A percentile compares a stretch with the other conserved stretches of the same genome.
These are phyloP conservation scores for Flexamia atlantica DNA, from an alignment of 2,888 invertebrate genomes.

Conservation along the genomic window DNA sequence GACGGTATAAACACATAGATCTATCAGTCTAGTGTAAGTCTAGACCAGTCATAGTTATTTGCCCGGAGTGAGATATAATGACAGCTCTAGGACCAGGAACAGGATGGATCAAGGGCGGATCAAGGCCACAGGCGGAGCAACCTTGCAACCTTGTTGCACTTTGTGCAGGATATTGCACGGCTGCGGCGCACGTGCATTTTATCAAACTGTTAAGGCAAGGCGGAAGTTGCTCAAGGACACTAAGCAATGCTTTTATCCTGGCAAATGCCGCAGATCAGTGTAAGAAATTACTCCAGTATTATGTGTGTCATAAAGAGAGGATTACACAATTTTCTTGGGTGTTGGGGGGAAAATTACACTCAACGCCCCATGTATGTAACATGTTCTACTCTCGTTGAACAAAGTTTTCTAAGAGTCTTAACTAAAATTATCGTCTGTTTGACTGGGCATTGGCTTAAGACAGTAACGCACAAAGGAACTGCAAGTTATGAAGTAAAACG, in stretches of 20 bases:
- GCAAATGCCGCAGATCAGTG: not conserved
- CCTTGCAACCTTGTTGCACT: not conserved
- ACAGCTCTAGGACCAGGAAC: conserved; percentile 19
- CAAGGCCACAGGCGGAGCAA: not conserved
- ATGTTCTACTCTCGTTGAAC: too few relatives aligned
- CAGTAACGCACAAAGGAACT: too few relatives aligned
- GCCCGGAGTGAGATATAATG: not conserved
- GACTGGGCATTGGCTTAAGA: too few relatives aligned
- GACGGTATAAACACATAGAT: not conserved
- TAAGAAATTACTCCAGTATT: too few relatives aligned
- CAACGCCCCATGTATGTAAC: too few relatives aligned
- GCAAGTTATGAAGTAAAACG: too few relatives aligned
- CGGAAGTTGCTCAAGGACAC: not conserved
- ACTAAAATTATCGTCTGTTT: too few relatives aligned
- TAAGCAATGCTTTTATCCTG: not conserved
- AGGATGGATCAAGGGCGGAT: not conserved
- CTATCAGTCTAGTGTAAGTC: not conserved
- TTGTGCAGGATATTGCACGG: conserved; percentile 29
- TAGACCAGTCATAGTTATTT: conserved; percentile 1
- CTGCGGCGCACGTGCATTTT: conserved; percentile 30
- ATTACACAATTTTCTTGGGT: too few relatives aligned
- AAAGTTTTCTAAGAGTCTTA: too few relatives aligned
- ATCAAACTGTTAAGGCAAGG: conserved; percentile 25
- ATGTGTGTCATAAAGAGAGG: too few relatives aligned
- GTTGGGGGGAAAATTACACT: too few relatives aligned